Conservation (phyloP, 2,888 invertebrate species). For the Tetragonisca angustula region DNA sequence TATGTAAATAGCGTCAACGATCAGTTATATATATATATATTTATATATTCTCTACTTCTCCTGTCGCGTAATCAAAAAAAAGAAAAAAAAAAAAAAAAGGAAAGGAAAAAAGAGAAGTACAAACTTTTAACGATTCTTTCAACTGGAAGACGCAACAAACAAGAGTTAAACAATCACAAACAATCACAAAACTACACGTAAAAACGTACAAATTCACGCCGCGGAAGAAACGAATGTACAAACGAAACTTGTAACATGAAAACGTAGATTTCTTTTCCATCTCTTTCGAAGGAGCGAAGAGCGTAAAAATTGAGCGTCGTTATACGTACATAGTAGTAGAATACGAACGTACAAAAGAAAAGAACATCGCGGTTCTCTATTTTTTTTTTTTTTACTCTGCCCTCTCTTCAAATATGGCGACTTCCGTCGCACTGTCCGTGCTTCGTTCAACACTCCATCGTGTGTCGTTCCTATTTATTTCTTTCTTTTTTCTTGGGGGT, state of each 20-base stretch:
- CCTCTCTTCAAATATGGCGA: background rate
- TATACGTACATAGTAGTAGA: background rate
- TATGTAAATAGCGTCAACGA: background rate
- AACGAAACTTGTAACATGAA: constrained; percentile 1
- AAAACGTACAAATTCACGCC: constrained; percentile 46
- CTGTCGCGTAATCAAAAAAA: background rate
- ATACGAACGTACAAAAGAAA: background rate
- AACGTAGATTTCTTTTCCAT: background rate
- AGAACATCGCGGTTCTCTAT: constrained; percentile 13
- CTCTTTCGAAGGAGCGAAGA: background rate
- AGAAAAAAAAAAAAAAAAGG: background rate
- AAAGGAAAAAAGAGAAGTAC: background rate
- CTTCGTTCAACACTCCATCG: constrained; percentile 21
- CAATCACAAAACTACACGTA: constrained; percentile 36
- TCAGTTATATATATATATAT: background rate
- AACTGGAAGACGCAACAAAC: constrained; percentile 57
- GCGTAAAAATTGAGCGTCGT: constrained; percentile 48
- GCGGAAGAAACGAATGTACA: background rate
- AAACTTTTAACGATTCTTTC: constrained; percentile 2
- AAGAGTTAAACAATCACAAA: constrained; percentile 36
- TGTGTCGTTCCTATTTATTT: constrained; percentile 28
- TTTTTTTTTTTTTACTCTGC: background rate
- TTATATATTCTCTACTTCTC: background rate
- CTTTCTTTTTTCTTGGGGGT: background rate
- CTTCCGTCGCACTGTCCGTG: background rate